Percentiles rank a stretch among this genome's conserved stretches.
phyloP scores from a whole-genome alignment of 2,888 invertebrate genomes.

The Iphiclides podalirius region DNA sequence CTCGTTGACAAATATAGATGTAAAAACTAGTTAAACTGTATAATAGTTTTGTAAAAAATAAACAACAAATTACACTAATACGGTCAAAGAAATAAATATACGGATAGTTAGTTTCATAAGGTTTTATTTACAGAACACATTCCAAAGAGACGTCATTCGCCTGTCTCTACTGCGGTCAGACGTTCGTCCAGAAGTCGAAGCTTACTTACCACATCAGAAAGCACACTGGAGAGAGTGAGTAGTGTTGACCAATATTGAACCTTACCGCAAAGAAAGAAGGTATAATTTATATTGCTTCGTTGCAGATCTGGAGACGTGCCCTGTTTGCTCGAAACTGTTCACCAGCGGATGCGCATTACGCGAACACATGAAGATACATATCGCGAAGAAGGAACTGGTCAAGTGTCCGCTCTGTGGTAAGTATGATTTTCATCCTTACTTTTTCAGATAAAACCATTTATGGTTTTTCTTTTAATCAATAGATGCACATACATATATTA shows the following conservation, averaged over 20 bases:
- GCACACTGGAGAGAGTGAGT: slow-evolving; percentile 79
- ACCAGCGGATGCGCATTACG: slow-evolving; percentile 76
- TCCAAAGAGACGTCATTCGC: slow-evolving; percentile 64
- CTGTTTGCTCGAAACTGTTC: slow-evolving; percentile 71
- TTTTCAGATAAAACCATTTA: no score
- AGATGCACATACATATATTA: no score
- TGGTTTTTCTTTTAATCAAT: no score
- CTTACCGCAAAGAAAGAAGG: no score
- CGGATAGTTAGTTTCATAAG: no score
- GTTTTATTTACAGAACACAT: slow-evolving; percentile 59
- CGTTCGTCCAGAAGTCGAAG: slow-evolving; percentile 79
- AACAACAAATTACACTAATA: no score
- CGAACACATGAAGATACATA: slow-evolving; percentile 74
- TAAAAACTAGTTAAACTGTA: no score
- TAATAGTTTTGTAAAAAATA: no score
- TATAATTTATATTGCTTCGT: no score
- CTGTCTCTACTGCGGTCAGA: slow-evolving; percentile 77
- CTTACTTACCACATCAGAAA: slow-evolving; percentile 77
- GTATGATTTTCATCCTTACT: slow-evolving; percentile 29
- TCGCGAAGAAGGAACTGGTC: slow-evolving; percentile 50
- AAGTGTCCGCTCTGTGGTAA: slow-evolving; percentile 75
- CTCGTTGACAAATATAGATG: no score
- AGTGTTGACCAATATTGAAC: no score
- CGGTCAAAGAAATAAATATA: neutral
- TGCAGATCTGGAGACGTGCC: slow-evolving; percentile 71